These are phyloP conservation scores for Heteronetta atricapilla DNA, from an alignment of 2,113 vertebrate genomes.

Conservation along the genomic window DNA sequence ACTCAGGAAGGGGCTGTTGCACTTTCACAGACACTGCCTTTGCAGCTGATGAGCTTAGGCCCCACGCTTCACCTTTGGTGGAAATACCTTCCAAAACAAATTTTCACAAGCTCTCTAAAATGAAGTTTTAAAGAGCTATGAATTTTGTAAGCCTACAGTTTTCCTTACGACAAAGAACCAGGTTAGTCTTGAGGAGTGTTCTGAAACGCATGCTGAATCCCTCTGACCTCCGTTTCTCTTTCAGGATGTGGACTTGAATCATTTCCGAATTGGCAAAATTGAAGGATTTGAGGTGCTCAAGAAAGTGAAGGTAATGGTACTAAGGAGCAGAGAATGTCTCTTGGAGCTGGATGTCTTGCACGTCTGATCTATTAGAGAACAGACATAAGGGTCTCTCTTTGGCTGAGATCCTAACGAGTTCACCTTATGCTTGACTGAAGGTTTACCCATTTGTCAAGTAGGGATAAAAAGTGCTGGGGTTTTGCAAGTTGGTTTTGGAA, in stretches of 20 bases:
- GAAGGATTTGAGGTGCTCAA: conserved; percentile 94
- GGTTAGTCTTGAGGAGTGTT: neutral
- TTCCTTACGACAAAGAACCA: neutral
- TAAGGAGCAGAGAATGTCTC: neutral
- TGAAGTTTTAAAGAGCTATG: neutral
- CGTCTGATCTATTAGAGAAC: neutral
- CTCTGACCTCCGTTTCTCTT: conserved; percentile 14
- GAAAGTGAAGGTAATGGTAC: conserved; percentile 89
- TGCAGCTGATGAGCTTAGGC: neutral
- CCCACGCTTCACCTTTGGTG: rapidly evolving
- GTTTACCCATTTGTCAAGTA: neutral
- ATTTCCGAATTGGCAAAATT: conserved; percentile 96
- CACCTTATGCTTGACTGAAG: neutral
- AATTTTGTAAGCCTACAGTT: neutral
- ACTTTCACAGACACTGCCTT: neutral
- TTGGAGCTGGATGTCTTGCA: neutral
- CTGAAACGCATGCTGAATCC: neutral
- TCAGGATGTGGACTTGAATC: conserved; percentile 96
- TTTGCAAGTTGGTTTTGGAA: neutral
- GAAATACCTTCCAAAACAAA: neutral
- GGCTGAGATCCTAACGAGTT: neutral
- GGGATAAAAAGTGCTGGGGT: neutral
- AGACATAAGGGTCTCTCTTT: neutral
- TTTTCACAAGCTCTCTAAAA: neutral
- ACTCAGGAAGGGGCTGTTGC: neutral